phyloP scores from a whole-genome alignment of 1,140 invertebrate genomes.

The Pseudoatta argentina region DNA sequence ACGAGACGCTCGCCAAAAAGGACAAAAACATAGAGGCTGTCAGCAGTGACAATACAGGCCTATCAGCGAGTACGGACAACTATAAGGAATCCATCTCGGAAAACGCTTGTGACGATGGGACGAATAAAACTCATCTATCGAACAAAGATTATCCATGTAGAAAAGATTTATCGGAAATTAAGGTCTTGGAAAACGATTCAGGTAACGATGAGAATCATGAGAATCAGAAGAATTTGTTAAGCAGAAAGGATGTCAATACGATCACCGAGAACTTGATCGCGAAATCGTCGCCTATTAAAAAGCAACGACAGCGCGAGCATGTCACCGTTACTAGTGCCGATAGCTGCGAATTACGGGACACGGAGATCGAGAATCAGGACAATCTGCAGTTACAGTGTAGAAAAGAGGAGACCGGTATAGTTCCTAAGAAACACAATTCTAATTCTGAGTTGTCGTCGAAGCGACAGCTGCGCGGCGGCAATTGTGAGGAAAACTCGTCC shows the following conservation, averaged over 20 bases:
- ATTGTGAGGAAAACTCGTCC: slow-evolving; percentile 35
- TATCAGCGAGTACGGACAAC: slow-evolving; percentile 23
- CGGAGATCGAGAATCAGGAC: slow-evolving; percentile 79
- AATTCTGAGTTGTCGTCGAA: slow-evolving; percentile 65
- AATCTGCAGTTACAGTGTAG: slow-evolving; percentile 65
- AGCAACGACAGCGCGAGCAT: slow-evolving; percentile 67
- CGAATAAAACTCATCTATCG: slow-evolving; percentile 57
- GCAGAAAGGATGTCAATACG: slow-evolving; percentile 68
- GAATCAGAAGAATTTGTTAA: slow-evolving; percentile 61
- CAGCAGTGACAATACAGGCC: neutral
- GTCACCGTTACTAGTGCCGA: slow-evolving; percentile 57
- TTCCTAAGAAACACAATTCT: slow-evolving; percentile 74
- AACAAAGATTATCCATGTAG: slow-evolving; percentile 62
- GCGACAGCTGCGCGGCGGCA: slow-evolving; percentile 41
- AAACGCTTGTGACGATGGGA: slow-evolving; percentile 53
- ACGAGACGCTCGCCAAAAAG: slow-evolving; percentile 37
- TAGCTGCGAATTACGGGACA: slow-evolving; percentile 66
- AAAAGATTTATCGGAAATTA: slow-evolving; percentile 44
- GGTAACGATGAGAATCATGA: slow-evolving; percentile 75
- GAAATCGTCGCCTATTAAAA: slow-evolving; percentile 59
- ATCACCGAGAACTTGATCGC: slow-evolving; percentile 57
- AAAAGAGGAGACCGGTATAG: slow-evolving; percentile 72
- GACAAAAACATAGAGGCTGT: slow-evolving; percentile 39
- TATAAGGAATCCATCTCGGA: neutral
- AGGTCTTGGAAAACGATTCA: slow-evolving; percentile 66